Base-by-base conservation (phyloP, 2,888 invertebrate species). In the Drosophila niveifrons region DNA sequence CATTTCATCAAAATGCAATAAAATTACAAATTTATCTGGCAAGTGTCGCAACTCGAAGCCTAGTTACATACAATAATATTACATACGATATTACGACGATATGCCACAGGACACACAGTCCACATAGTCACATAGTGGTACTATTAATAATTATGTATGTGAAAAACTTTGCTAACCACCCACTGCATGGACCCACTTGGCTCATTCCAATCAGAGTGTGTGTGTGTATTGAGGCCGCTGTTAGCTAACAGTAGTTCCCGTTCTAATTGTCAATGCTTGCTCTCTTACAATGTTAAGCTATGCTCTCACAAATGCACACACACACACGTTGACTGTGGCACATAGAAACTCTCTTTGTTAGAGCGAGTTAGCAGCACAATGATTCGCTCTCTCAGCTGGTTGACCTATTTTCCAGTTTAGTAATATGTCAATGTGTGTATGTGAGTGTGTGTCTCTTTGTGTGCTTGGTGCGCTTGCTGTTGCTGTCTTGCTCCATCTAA, bases 391-490 rank as follows among this genome's bases (percentile, higher is more conserved):
- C 76, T 87, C 87, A 71, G 41, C 80, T 80, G 75, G 61, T 89
- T 89, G 89, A 89, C 89, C 89, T 85, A 89, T 87, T 89, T 90
- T 89, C 76, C 88, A 84, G 80, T 81, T 84, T 79, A 66, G 75
- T 80, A 75, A 75, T 78, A 63, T 67, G 69, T 66, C 71, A 67
- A 64, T 68, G 66, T 58, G 62, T 46, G 62, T 29, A 18, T 56
- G 65, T 62, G 34, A 55, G 43, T 52, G 47, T 55, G 51, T 46
- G 13, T 67, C 29, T 43, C 10, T 48, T 51, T 66, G 31, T 63
- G 28, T 53, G 62, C 29, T 13, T 51, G 47, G 18, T 53, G 62
- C 62, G 67, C 55, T 62, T 66, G 55, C 36, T 76, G 50, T 61
- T 64, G 78, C 63, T 84, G 63, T 66, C 80, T 77, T 75, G 50